These are phyloP conservation scores for Pyrrhopygopsis socrates DNA, from an alignment of 2,888 invertebrate genomes.

Conservation along the genomic window DNA sequence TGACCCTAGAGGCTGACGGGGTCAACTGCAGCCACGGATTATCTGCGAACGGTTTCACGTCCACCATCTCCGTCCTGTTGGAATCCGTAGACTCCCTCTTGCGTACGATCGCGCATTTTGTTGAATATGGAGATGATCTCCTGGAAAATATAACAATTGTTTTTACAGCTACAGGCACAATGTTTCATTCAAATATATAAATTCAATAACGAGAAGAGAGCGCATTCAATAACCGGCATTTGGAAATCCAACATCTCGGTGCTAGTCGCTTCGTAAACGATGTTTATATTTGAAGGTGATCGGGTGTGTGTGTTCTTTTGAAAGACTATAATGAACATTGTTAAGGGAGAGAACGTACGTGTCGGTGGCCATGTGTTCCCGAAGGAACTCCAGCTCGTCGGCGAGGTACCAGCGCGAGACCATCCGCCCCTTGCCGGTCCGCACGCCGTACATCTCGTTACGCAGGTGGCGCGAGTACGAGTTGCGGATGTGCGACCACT, in stretches of 20 bases:
- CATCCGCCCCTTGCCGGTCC: slow-evolving; percentile 92
- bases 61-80: slow-evolving; percentile 77
- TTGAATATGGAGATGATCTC: slow-evolving; percentile 88
- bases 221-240: too few species aligned
- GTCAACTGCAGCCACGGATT: slow-evolving; percentile 86
- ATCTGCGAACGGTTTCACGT: slow-evolving; percentile 87
- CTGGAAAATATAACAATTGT: slow-evolving; percentile 86
- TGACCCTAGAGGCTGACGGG: slow-evolving; percentile 40
- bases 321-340: too few species aligned
- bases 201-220: too few species aligned
- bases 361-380: slow-evolving; percentile 94
- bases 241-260: too few species aligned
- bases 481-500: slow-evolving; percentile 94
- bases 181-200: too few species aligned
- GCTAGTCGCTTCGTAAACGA: too few species aligned
- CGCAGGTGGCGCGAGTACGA: slow-evolving; percentile 94
- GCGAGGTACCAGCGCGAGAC: slow-evolving; percentile 93
- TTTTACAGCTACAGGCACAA: too few species aligned
- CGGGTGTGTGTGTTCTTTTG: too few species aligned
- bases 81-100: slow-evolving; percentile 84
- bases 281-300: too few species aligned
- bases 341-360: too few species aligned
- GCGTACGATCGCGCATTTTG: slow-evolving; percentile 87
- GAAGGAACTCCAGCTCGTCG: slow-evolving; percentile 92
- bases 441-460: slow-evolving; percentile 93